A percentile compares a stretch with the other conserved stretches of the same genome.
Conservation (phyloP, 2,113 vertebrate genomes). For the Axis porcinus region DNA sequence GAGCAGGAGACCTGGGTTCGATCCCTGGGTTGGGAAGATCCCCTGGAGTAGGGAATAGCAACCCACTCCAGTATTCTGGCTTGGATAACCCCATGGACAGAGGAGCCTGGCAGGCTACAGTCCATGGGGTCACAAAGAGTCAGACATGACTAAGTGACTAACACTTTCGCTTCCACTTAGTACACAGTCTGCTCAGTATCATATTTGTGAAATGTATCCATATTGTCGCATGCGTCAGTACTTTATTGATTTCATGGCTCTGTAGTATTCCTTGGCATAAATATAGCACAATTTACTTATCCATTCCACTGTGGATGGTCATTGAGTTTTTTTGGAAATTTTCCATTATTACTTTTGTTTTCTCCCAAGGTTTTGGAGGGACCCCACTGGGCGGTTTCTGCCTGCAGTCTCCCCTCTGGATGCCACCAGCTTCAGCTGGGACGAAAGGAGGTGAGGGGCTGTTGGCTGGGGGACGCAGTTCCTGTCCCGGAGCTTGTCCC, state of each 20-base stretch:
- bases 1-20: not conserved
- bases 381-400: not conserved
- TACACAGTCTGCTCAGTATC: not conserved
- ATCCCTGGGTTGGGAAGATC: not conserved
- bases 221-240: fast-evolving
- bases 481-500: no score
- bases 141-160: fast-evolving
- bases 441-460: no score
- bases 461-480: not conserved
- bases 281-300: no score
- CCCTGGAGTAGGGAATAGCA: not conserved
- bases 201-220: fast-evolving
- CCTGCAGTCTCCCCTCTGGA: not conserved
- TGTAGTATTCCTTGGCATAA: not conserved
- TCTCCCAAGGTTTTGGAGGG: not conserved
- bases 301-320: not conserved
- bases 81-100: not conserved
- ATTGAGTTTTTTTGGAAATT: not conserved
- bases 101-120: not conserved
- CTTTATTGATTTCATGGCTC: not conserved
- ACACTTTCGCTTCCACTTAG: not conserved
- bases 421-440: no score
- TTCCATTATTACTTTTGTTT: not conserved
- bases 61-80: not conserved
- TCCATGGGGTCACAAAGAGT: not conserved